Evolutionary conservation across 2,797 vertebrate genomes (phyloP), one percentile per base, ranked within the genome.

Genomic region (Coendou prehensilis): DNA sequence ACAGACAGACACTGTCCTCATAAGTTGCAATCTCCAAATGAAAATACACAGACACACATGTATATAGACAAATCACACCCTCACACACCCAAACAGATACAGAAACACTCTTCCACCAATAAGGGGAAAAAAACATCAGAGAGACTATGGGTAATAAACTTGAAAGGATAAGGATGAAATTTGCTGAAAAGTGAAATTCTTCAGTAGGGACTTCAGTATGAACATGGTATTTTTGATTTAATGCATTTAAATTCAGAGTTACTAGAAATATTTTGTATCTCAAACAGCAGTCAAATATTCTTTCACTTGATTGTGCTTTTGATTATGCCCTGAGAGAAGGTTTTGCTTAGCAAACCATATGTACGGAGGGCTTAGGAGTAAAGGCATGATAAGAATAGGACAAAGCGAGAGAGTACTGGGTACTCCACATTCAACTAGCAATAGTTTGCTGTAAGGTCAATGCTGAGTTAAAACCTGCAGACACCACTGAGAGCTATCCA

Each of bases 261-360:
- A 57, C 18, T 47, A 86, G 79, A 85, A 89, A 86, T 61, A 64
- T 2, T 47, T 95, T 52, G 18, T 30, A 6, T 33, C 82, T 10
- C 41, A 64, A 92, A 59, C 30, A 14, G 52, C 30, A 54, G 79
- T 92, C 76, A 67, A 61, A 64, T 59, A n/a, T 67, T 28, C 61
- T 91, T 89, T 41, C 28, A 15, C 41, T 11, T 45, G 78, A 80
- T 20, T 50, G 26, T 86, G 28, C 41, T 73, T 94, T 81, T 80
- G 81, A 78, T 89, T 50, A 30, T 87, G 89, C 94, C 90, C 52
- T 23, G 69, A 92, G 89, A 86, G 57, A 47, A 71, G 64, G 11
- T 64, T 97, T 94, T 95, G 87, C 86, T 2, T 73, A 87, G 63
- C 47, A 83, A 91, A 76, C 22, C 0, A 4, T 30, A 13, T 41